phyloP scores from a whole-genome alignment of 2,113 vertebrate species.

The Irena cyanogastra region DNA sequence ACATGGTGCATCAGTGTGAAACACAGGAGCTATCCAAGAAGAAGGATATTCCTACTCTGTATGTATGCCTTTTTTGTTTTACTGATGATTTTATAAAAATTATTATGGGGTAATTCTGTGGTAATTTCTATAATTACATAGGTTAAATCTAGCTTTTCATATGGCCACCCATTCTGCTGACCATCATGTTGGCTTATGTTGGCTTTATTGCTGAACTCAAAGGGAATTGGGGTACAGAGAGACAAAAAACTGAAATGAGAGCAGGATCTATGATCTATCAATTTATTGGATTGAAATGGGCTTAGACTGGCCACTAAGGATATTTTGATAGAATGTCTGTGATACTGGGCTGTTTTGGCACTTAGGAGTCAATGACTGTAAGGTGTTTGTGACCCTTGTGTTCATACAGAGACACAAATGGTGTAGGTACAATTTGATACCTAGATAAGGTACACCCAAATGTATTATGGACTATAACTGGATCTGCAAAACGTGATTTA shows the following conservation, averaged over 20 bases:
- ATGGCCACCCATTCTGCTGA: neutral
- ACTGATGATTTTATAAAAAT: neutral
- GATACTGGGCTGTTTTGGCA: neutral
- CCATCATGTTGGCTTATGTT: neutral
- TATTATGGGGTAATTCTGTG: accelerated
- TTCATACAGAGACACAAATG: neutral
- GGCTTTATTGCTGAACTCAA: neutral
- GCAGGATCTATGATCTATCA: neutral
- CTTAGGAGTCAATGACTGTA: neutral
- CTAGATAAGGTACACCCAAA: neutral
- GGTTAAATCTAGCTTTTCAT: neutral
- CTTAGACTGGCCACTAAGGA: neutral
- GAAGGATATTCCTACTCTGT: neutral
- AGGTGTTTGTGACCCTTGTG: neutral
- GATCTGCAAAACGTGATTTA: neutral
- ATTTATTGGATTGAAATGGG: neutral
- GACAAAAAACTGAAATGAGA: neutral
- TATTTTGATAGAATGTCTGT: neutral
- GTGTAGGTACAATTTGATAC: neutral
- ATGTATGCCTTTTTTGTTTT: neutral
- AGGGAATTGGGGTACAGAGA: neutral
- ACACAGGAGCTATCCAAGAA: neutral
- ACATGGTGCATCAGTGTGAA: accelerated
- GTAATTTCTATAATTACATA: neutral
- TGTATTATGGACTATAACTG: neutral